A percentile compares a stretch with the other conserved stretches of the same genome.
phyloP scores from a whole-genome alignment of 2,113 vertebrate species.

The Menura novaehollandiae region DNA sequence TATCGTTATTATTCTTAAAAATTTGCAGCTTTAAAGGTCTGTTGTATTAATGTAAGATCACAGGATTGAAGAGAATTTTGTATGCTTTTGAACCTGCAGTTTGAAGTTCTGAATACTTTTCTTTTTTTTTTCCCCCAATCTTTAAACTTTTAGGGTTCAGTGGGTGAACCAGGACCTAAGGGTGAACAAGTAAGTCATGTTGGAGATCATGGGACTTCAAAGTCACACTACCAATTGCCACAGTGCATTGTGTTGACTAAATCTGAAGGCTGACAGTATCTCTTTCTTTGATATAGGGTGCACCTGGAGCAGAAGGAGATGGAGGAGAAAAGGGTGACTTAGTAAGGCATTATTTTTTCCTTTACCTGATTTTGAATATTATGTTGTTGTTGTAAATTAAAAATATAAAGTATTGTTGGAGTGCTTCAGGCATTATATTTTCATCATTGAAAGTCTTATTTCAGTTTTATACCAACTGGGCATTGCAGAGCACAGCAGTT shows the following conservation, averaged over 20 bases:
- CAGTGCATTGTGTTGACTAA: background rate
- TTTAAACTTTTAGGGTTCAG: slow-evolving; percentile 78
- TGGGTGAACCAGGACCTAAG: slow-evolving; percentile 86
- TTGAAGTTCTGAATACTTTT: background rate
- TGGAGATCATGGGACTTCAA: background rate
- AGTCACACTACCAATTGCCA: background rate
- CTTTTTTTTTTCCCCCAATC: background rate
- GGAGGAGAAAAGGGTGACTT: slow-evolving; percentile 86
- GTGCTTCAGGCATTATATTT: background rate
- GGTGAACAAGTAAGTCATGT: slow-evolving; percentile 84
- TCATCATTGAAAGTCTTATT: background rate
- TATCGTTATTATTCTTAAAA: background rate
- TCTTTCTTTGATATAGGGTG: slow-evolving; percentile 75
- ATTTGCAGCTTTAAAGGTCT: background rate
- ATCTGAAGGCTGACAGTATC: background rate
- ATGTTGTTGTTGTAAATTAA: background rate
- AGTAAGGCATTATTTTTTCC: slow-evolving; percentile 71
- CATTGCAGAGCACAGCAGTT: background rate
- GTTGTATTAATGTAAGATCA: background rate
- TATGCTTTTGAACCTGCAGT: background rate
- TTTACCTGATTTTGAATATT: background rate
- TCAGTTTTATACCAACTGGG: background rate
- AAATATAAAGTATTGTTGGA: background rate
- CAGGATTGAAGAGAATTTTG: background rate
- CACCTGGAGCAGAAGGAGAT: slow-evolving; percentile 88